Evolutionary conservation across 2,888 invertebrate genomes (phyloP), one percentile per base, ranked within the genome.

Genomic region (Scaptodrosophila latifasciaeformis): DNA sequence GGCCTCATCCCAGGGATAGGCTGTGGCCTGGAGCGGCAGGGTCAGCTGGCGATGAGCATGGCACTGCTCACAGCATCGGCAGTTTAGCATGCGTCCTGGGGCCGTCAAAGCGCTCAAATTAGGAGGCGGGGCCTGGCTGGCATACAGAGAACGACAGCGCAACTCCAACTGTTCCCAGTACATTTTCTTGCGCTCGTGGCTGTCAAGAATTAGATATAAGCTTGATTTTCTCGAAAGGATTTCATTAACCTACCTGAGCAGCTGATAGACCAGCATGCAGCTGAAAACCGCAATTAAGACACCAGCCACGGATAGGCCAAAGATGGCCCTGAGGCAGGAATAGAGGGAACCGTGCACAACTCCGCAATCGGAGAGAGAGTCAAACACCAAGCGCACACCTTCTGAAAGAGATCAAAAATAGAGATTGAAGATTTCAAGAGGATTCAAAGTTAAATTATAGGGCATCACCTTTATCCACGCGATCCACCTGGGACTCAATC

Each of bases 181-280:
- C 92, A 95, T 95, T 87, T 96, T 96, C 88, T 96, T 96, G 61
- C 94, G 92, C 86, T 96, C 96, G 82, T 96, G 96, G 67, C 95
- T 95, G 24, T 7, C 4, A 3, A 24, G 24, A n/a, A n/a, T n/a
- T n/a, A n/a, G n/a, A n/a, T n/a, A n/a, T n/a, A n/a, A n/a, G n/a
- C n/a, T n/a, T n/a, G n/a, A n/a, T n/a, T n/a, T n/a, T n/a, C n/a
- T n/a, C 12, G 2, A 10, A 18, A 42, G 12, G 34, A 15, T 15
- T 30, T 15, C 24, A 21, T 24, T 27, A 15, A 60, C 79, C 79
- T 83, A 92, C 92, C 92, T 93, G 48, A 95, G 87, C 59, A 96
- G 88, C 85, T 96, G 96, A 83, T 96, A 96, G 7, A 96, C 93
- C 51, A 96, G 90, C 96, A 96, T 96, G 82, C 95, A 94, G 65